Base-by-base conservation (phyloP, 2,888 invertebrate species). In the Tethea ocularis region DNA sequence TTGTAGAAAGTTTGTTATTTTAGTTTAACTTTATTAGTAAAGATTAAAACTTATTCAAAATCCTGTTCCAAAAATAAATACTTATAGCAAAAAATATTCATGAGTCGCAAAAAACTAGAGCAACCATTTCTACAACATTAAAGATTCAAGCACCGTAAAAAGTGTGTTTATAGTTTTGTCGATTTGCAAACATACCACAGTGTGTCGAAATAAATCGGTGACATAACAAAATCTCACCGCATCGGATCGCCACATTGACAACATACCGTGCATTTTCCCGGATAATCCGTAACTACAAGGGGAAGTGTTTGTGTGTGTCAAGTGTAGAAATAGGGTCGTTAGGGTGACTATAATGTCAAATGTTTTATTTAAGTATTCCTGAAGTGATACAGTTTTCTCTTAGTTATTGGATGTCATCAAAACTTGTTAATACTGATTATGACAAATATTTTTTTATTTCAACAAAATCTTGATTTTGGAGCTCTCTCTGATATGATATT, bases 251-350 rank as follows among this genome's bases (percentile, higher is more conserved):
- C 74, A 71, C 78, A 84, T 83, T 87, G 87, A 88, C 88, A 87
- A 84, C 86, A 89, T 87, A 86, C 87, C 90, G 91, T 87, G 84
- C 89, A 88, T 82, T 89, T 88, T 84, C 78, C 78, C 78, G 87
- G 87, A 88, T 91, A 86, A 91, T 88, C 91, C 91, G 84, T 79
- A 83, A 84, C 84, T 85, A 84, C 83, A 83, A 84, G 86, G 86
- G 81, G 82, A 84, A 78, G 77, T 75, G 78, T 75, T 76, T 78
- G 74, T 80, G 75, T 78, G 78, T 78, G 78, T 78, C 80, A 77
- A 85, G 79, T 80, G 79, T 68, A 69, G 67, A 65, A 29, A 29
- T 53, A 67, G 78, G 72, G 71, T 64, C 41, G 62, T 57, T 82
- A 78, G 81, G 78, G 83, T 82, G 72, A 72, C 87, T 65, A 64